A percentile compares a stretch with the other conserved stretches of the same genome.
Evolutionary conservation across 2,113 vertebrate genomes (phyloP).

Genomic region (Xenopus borealis): DNA sequence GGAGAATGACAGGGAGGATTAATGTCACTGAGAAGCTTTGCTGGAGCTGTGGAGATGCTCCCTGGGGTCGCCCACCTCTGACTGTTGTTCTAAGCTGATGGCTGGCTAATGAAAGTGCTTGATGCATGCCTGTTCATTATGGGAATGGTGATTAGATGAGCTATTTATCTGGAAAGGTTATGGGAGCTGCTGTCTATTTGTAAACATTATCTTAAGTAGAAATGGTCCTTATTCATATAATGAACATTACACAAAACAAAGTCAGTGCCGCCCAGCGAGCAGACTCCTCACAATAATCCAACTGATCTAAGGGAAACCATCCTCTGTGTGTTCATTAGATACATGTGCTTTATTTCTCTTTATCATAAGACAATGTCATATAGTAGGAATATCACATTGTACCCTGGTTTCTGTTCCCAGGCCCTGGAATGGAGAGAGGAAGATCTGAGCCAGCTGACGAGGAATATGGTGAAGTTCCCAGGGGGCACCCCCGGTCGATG

Average conservation of each 20-base stretch:
- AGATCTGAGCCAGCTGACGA: slow-evolving; percentile 90
- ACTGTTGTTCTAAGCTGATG: slow-evolving; percentile 76
- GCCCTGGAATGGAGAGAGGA: slow-evolving; percentile 83
- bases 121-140: slow-evolving; percentile 75
- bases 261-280: no score
- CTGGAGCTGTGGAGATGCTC: slow-evolving; percentile 73
- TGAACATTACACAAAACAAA: not conserved
- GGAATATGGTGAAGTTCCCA: slow-evolving; percentile 96
- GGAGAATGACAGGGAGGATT: slow-evolving; percentile 85
- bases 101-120: slow-evolving; percentile 74
- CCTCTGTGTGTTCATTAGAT: no score
- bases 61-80: slow-evolving; percentile 78
- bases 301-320: no score
- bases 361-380: no score
- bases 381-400: slow-evolving; percentile 18
- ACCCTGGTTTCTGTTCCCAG: slow-evolving; percentile 76
- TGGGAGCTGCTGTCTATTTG: not conserved
- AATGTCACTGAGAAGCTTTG: slow-evolving; percentile 80
- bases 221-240: not conserved
- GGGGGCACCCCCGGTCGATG: slow-evolving; percentile 94
- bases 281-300: no score
- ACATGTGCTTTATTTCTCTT: no score
- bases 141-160: slow-evolving; percentile 73
- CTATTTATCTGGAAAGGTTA: slow-evolving; percentile 58
- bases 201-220: not conserved